Conservation (phyloP, 2,113 vertebrate genomes). For the Scomber colias region DNA sequence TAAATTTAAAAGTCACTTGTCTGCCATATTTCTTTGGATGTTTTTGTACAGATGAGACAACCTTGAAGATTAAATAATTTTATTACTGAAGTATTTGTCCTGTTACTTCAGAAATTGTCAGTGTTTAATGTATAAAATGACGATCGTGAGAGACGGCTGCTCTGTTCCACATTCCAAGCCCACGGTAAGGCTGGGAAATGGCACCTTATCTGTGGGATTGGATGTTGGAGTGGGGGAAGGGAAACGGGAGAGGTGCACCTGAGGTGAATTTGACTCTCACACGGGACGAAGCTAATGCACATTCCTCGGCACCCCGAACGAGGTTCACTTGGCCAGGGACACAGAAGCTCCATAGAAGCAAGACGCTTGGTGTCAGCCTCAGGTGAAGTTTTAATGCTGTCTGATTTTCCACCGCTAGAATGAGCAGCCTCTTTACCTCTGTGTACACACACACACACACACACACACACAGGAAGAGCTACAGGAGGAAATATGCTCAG, state of each 20-base stretch:
- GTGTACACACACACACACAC: slow-evolving; percentile 30
- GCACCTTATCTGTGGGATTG: slow-evolving; percentile 83
- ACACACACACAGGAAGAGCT: slow-evolving; percentile 28
- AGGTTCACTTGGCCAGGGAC: slow-evolving; percentile 83
- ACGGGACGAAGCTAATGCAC: slow-evolving; percentile 83
- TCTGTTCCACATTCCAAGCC: slow-evolving; percentile 72
- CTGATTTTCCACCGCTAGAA: slow-evolving; percentile 81
- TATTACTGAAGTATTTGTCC: slow-evolving; percentile 23
- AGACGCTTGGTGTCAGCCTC: slow-evolving; percentile 80
- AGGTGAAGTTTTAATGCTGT: slow-evolving; percentile 83
- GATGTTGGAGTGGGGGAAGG: slow-evolving; percentile 78
- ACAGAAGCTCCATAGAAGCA: slow-evolving; percentile 86
- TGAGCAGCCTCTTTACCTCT: slow-evolving; percentile 72
- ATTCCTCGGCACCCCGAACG: slow-evolving; percentile 82
- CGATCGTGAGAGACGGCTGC: slow-evolving; percentile 48
- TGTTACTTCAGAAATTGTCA: slow-evolving; percentile 5
- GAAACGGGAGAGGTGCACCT: slow-evolving; percentile 74
- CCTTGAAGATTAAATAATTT: slow-evolving; percentile 67
- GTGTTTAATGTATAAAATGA: slow-evolving; percentile 68
- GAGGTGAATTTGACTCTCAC: slow-evolving; percentile 85
- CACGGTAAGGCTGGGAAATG: slow-evolving; percentile 72
- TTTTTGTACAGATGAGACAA: slow-evolving; percentile 48
- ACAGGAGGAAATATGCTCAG: slow-evolving; percentile 75
- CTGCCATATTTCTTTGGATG: background rate
- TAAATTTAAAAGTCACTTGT: slow-evolving; percentile 18